These are phyloP conservation scores for Pygmarrhopalites habei DNA, from an alignment of 1,140 invertebrate species.

Conservation along the genomic window DNA sequence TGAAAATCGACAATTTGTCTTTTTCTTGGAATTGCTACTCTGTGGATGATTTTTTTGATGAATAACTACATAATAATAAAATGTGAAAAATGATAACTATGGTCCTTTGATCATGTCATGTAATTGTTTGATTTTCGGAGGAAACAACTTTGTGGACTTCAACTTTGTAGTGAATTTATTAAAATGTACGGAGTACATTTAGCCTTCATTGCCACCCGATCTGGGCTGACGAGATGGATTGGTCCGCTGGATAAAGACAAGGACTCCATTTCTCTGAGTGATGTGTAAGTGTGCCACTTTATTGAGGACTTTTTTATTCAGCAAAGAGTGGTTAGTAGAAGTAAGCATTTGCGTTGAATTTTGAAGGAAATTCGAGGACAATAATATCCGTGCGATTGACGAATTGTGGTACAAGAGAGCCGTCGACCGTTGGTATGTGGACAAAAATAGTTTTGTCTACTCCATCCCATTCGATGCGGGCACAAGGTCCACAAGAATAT, in stretches of 20 bases:
- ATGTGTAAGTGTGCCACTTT: slow-evolving; percentile 1
- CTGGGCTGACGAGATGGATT: slow-evolving; percentile 77
- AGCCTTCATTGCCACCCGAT: slow-evolving; percentile 83
- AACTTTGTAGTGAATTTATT: slow-evolving; percentile 63
- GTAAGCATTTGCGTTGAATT: background rate
- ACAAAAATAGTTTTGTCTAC: slow-evolving; percentile 83
- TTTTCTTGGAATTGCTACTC: no score
- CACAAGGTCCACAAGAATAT: no score
- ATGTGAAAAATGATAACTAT: background rate
- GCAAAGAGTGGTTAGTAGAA: background rate
- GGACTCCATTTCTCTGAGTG: background rate
- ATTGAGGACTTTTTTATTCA: background rate
- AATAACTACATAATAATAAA: background rate
- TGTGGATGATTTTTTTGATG: background rate
- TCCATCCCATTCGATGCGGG: slow-evolving; percentile 80
- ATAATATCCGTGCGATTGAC: slow-evolving; percentile 77
- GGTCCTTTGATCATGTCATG: background rate
- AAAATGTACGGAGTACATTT: slow-evolving; percentile 71
- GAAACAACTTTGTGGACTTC: no score
- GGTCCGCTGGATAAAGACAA: slow-evolving; percentile 41
- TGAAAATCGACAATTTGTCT: no score
- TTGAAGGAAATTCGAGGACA: slow-evolving; percentile 67
- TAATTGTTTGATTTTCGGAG: slow-evolving; percentile 35
- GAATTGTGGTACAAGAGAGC: slow-evolving; percentile 87
- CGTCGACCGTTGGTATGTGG: slow-evolving; percentile 77